Conservation (phyloP, 2,113 vertebrate species). For the Scytalopus superciliaris region DNA sequence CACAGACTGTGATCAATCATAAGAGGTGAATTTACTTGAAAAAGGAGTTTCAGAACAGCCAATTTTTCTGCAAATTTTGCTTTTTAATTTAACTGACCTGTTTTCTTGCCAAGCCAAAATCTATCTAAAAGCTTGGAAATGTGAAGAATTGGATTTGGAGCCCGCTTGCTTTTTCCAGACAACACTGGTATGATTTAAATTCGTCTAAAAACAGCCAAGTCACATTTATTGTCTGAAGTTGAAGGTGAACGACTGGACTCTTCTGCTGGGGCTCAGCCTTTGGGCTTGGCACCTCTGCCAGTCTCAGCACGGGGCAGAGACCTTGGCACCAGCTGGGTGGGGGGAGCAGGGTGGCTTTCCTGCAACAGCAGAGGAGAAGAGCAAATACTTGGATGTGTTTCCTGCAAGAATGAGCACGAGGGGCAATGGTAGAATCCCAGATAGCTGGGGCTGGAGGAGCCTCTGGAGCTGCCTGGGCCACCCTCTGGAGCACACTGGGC, state of each 20-base stretch:
- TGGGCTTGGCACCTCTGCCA: neutral
- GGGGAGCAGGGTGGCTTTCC: neutral
- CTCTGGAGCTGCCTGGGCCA: neutral
- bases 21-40: neutral
- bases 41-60: neutral
- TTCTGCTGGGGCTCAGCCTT: neutral
- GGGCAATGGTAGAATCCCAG: neutral
- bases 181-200: neutral
- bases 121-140: neutral
- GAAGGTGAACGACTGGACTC: neutral
- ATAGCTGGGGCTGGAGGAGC: neutral
- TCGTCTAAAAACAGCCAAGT: neutral
- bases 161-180: neutral
- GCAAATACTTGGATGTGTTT: neutral
- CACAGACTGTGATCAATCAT: neutral
- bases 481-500: neutral
- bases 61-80: neutral
- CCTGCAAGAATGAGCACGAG: neutral
- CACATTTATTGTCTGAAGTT: neutral
- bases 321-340: neutral
- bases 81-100: neutral
- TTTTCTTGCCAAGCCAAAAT: neutral
- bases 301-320: neutral
- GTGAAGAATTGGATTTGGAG: neutral
- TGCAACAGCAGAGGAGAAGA: neutral